Conservation (phyloP, 2,888 invertebrate genomes). For the Nasonia oneida region DNA sequence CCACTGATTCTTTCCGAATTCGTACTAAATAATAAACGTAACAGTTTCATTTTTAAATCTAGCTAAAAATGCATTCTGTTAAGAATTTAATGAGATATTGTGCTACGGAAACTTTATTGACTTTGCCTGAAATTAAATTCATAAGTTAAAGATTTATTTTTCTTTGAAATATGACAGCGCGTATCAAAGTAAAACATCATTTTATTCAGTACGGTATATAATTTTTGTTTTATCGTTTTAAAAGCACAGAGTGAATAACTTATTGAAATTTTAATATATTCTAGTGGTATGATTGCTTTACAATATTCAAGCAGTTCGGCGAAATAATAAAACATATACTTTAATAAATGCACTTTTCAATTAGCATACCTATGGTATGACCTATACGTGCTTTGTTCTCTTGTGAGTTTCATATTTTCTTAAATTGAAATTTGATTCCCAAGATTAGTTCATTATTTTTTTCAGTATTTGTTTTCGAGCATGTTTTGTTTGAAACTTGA, state of each 20-base stretch:
- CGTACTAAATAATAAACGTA: neutral
- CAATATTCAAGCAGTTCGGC: neutral
- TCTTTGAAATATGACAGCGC: neutral
- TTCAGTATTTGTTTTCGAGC: too few relatives aligned
- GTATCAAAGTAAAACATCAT: too few relatives aligned
- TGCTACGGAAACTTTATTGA: neutral
- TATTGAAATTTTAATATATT: too few relatives aligned
- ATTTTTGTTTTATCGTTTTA: too few relatives aligned
- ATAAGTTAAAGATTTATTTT: neutral
- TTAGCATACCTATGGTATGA: too few relatives aligned
- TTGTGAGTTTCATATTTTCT: too few relatives aligned
- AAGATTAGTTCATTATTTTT: neutral
- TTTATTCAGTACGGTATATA: too few relatives aligned
- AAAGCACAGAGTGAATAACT: too few relatives aligned
- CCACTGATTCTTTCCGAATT: neutral
- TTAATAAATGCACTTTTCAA: neutral
- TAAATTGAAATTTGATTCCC: neutral
- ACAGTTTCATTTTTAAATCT: constrained; percentile 2
- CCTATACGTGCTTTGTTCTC: too few relatives aligned
- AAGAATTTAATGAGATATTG: constrained; percentile 36
- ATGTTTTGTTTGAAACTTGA: too few relatives aligned
- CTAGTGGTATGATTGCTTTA: too few relatives aligned
- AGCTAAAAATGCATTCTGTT: constrained; percentile 2
- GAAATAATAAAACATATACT: neutral
- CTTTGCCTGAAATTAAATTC: neutral